A percentile compares a stretch with the other conserved stretches of the same genome.
Evolutionary conservation across 2,113 vertebrate genomes (phyloP).

Genomic region (Poeciliopsis prolifica): DNA sequence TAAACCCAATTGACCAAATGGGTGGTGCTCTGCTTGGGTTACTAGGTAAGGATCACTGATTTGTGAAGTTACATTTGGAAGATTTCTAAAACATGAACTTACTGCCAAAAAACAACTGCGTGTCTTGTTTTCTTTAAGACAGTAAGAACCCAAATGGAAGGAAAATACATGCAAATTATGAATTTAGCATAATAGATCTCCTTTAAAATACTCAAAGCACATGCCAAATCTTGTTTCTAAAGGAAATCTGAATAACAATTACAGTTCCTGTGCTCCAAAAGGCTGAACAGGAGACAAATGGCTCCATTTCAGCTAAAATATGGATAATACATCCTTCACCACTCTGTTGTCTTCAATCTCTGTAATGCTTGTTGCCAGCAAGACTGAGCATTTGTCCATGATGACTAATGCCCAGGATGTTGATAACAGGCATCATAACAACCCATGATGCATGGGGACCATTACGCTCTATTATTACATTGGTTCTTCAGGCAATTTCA

Average conservation of each 20-base stretch:
- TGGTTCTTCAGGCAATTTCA: constrained; percentile 38
- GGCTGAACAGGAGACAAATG: constrained; percentile 29
- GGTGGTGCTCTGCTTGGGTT: too few relatives aligned
- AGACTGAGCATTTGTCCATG: constrained; percentile 50
- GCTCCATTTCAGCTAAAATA: constrained; percentile 31
- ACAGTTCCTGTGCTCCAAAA: constrained; percentile 16
- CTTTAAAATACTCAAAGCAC: constrained; percentile 8
- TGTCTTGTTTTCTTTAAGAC: too few relatives aligned
- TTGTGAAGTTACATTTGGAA: too few relatives aligned
- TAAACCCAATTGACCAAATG: too few relatives aligned
- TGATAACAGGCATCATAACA: constrained; percentile 57
- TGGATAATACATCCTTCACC: constrained; percentile 41
- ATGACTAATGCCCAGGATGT: constrained; percentile 61
- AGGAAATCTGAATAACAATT: constrained; percentile 12
- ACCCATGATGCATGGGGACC: constrained; percentile 50
- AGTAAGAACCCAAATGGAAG: too few relatives aligned
- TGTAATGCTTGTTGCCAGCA: constrained; percentile 46
- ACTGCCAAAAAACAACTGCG: too few relatives aligned
- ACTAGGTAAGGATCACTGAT: too few relatives aligned
- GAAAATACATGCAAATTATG: too few relatives aligned
- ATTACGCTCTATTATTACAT: constrained; percentile 52
- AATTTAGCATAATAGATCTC: too few relatives aligned
- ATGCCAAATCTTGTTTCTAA: constrained; percentile 4
- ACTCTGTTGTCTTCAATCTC: constrained; percentile 35
- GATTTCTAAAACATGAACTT: too few relatives aligned